Conservation (phyloP, 1,140 invertebrate species). For the Drosophila parabipectinata region DNA sequence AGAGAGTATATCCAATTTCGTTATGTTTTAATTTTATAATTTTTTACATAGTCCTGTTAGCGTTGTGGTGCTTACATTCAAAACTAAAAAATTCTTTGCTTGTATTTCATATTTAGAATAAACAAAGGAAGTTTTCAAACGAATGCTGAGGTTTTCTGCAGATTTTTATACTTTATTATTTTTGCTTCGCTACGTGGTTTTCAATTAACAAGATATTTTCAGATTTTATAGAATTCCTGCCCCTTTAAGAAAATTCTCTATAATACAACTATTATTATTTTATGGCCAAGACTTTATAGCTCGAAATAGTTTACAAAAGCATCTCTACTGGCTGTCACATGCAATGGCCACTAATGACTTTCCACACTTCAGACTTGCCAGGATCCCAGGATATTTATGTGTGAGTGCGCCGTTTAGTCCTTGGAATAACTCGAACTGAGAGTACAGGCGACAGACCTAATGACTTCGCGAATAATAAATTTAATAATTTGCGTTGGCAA, state of each 20-base stretch:
- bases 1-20: neutral
- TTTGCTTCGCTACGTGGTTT: neutral
- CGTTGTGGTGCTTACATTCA: neutral
- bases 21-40: no score
- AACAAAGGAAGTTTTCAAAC: neutral
- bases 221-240: neutral
- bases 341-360: slow-evolving; percentile 40
- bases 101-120: slow-evolving; percentile 1
- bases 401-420: slow-evolving; percentile 16
- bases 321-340: slow-evolving; percentile 32
- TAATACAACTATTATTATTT: neutral
- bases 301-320: slow-evolving; percentile 1
- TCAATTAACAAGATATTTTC: neutral
- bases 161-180: neutral
- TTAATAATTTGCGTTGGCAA: slow-evolving; percentile 39
- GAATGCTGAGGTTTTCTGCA: neutral
- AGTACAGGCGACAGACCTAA: slow-evolving; percentile 38
- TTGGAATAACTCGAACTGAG: slow-evolving; percentile 26
- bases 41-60: neutral
- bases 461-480: slow-evolving; percentile 64
- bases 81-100: slow-evolving; percentile 1
- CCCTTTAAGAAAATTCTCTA: neutral
- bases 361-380: slow-evolving; percentile 3
- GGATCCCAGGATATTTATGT: slow-evolving; percentile 36
- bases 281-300: neutral